Evolutionary conservation across 1,140 invertebrate species (phyloP).

Genomic region (Drosophila obscura): DNA sequence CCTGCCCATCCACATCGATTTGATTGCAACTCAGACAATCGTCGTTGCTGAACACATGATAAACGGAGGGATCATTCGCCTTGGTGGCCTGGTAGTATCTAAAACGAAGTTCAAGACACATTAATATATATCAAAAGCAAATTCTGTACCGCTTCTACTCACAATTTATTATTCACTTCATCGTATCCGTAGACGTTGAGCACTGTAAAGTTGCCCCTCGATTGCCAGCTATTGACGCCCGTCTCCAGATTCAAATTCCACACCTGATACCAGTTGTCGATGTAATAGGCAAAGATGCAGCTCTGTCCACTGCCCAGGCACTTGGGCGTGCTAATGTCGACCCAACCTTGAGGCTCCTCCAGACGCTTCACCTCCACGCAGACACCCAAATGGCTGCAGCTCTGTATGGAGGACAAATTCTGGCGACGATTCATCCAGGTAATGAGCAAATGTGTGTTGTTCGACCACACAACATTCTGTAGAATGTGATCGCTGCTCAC

Average conservation of each 20-base stretch:
- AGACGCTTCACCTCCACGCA: constrained; percentile 67
- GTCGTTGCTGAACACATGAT: constrained; percentile 71
- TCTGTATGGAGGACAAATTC: constrained; percentile 86
- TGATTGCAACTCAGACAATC: constrained; percentile 84
- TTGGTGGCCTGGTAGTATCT: constrained; percentile 78
- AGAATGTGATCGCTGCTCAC: constrained; percentile 85
- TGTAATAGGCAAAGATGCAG: constrained; percentile 73
- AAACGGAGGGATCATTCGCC: constrained; percentile 44
- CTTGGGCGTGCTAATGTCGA: constrained; percentile 58
- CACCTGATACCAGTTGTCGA: constrained; percentile 77
- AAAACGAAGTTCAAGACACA: background rate
- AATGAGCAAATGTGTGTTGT: constrained; percentile 88
- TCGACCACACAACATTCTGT: constrained; percentile 91
- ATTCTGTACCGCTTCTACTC: constrained; percentile 25
- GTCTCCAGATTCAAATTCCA: constrained; percentile 74
- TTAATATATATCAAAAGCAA: too few relatives aligned
- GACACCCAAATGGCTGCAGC: constrained; percentile 49
- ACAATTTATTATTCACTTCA: constrained; percentile 72
- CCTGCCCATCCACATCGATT: constrained; percentile 79
- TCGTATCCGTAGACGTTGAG: constrained; percentile 69
- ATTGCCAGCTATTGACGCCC: constrained; percentile 63
- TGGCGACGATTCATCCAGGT: constrained; percentile 95
- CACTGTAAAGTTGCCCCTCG: constrained; percentile 68
- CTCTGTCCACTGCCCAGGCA: constrained; percentile 55
- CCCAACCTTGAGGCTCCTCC: constrained; percentile 74